Base-by-base conservation (phyloP, 1,140 invertebrate genomes). In the Brachionus asplanchnoidis region DNA sequence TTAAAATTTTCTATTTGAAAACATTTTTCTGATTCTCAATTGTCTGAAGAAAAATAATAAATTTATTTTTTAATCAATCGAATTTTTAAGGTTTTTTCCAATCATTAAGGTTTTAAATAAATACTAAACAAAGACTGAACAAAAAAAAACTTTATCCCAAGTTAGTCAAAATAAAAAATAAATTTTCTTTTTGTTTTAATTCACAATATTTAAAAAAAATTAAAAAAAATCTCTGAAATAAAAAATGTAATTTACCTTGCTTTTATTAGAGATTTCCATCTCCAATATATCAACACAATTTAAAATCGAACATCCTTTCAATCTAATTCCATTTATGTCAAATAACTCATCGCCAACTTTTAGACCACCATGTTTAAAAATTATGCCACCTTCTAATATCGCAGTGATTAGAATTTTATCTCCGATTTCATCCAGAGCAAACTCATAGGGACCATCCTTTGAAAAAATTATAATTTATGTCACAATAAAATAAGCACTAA, bases 371-470 rank as follows among this genome's bases (percentile, higher is more conserved):
- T 82, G 79, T 66, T 68, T 60, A 12, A 65, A 36, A 36, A 82
- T 82, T 20, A 82, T 82, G 1, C 79, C 79, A 12, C 53, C 50
- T 17, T 82, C 65, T 2, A 82, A 82, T 40, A 82, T 82, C 4
- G 20, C 79, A 60, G 53, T 65, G 11, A 82, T 82, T 46, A 82
- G 6, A 44, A 82, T 60, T 82, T 46, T 36, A 65, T 65, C 9
- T 1, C 17, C 79, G 12, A 82, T 9, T 46, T 40, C 53, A 6
- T 82, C 79, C 11, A 82, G 7, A 40, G 40, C 23, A 82, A 82
- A 82, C 23, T 82, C 79, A 68, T 82, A 82, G 5, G 79, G 79
- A 40, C 79, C 79, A 36, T 82, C 79, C 79, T 82, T 23, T n/a
- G 26, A n/a, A 56, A 50, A 56, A 68, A 17, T 12, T 11, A n/a